Conservation (phyloP, 2,797 vertebrate genomes). For the Tympanoctomys barrerae region DNA sequence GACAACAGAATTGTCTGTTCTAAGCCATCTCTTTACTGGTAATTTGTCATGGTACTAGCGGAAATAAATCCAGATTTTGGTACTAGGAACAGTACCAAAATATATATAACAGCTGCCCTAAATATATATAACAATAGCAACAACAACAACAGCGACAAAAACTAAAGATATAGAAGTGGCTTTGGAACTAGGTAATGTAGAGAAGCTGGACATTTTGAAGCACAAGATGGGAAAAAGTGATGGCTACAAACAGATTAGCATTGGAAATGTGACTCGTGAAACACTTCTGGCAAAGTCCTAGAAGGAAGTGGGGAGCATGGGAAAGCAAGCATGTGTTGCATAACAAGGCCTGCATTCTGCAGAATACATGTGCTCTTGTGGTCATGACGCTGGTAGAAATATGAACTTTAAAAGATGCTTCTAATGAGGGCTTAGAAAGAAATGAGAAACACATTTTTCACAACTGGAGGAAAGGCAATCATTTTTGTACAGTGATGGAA, state of each 20-base stretch:
- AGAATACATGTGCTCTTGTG: neutral
- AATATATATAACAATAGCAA: neutral
- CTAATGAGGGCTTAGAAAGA: neutral
- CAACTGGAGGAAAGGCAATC: neutral
- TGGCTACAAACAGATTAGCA: too few species aligned
- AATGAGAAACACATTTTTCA: neutral
- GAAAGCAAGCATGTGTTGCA: too few species aligned
- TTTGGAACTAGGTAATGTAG: neutral
- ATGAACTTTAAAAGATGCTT: neutral
- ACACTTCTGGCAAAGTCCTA: neutral
- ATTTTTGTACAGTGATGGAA: neutral
- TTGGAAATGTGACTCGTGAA: neutral
- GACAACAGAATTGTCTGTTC: neutral
- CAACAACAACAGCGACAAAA: too few species aligned
- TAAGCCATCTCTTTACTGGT: neutral
- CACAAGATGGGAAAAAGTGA: neutral
- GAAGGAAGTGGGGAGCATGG: neutral
- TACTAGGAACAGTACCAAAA: neutral
- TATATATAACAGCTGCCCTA: neutral
- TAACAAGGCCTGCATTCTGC: neutral
- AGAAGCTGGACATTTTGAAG: neutral
- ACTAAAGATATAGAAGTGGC: neutral
- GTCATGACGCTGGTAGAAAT: neutral
- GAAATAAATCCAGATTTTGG: neutral
- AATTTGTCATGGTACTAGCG: neutral